Percentiles rank a stretch among this genome's conserved stretches.
phyloP scores from a whole-genome alignment of 1,140 invertebrate species.

The Ceratina calcarata region DNA sequence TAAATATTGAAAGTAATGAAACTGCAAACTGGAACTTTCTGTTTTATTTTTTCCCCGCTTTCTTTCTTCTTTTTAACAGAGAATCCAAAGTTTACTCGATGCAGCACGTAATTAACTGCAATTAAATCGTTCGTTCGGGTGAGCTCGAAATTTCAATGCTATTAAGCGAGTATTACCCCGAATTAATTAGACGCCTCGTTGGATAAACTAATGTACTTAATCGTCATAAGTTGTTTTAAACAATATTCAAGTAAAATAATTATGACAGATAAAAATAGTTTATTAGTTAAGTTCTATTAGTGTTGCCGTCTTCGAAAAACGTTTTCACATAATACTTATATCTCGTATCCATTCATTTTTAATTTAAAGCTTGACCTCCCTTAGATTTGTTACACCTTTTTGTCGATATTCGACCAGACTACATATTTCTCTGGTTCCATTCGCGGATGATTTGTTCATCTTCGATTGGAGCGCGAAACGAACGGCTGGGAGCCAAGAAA shows the following conservation, averaged over 20 bases:
- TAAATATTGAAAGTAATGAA: neutral
- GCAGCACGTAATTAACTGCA: neutral
- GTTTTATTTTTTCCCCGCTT: neutral
- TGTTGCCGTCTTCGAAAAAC: no score
- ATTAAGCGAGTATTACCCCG: neutral
- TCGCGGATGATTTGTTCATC: constrained; percentile 13
- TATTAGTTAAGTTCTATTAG: no score
- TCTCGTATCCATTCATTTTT: neutral
- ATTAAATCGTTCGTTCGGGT: neutral
- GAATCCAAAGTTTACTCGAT: neutral
- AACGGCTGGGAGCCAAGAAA: neutral
- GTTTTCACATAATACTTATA: neutral
- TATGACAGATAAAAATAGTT: no score
- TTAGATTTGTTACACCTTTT: no score
- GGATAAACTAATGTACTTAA: neutral
- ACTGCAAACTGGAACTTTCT: neutral
- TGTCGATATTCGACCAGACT: neutral
- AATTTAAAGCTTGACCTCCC: no score
- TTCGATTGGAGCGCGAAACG: neutral
- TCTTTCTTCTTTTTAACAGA: neutral
- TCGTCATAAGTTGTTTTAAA: neutral
- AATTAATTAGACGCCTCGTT: neutral
- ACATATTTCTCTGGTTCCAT: neutral
- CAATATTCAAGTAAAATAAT: no score
- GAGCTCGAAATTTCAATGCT: neutral